Evolutionary conservation across 2,797 vertebrate species (phyloP).

Genomic region (Hapalemur alaotrensis): DNA sequence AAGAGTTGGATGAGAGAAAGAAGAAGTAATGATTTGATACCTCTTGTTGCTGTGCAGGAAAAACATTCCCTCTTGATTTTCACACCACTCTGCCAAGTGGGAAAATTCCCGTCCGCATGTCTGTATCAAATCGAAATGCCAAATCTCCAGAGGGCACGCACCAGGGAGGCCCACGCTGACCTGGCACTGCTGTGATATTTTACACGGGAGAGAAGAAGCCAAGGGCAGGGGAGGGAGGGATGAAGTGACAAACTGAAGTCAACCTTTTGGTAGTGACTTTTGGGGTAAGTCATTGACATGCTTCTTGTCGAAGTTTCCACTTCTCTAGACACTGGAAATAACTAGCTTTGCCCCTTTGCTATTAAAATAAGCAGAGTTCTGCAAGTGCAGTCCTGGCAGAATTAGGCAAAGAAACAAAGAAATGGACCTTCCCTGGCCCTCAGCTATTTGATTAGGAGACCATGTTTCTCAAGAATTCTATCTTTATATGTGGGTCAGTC

Average conservation of each 20-base stretch:
- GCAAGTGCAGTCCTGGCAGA: background rate
- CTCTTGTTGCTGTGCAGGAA: constrained; percentile 44
- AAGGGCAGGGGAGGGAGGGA: background rate
- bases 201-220: accelerated
- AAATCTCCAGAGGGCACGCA: background rate
- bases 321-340: background rate
- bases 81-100: constrained; percentile 45
- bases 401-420: too few relatives aligned
- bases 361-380: background rate
- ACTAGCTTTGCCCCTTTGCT: background rate
- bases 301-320: constrained; percentile 13
- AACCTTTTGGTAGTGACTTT: background rate
- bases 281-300: background rate
- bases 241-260: constrained; percentile 6
- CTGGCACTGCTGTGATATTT: background rate
- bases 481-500: background rate
- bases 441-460: background rate
- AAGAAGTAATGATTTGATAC: constrained; percentile 57
- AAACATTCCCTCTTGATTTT: constrained; percentile 64
- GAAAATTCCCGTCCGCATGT: constrained; percentile 63
- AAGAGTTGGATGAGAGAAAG: constrained; percentile 49
- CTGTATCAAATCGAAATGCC: constrained; percentile 9
- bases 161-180: accelerated
- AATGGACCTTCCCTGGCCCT: accelerated
- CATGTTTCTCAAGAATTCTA: background rate